These are phyloP conservation scores for Zaprionus obscuricornis DNA, from an alignment of 2,888 invertebrate species.

Conservation along the genomic window DNA sequence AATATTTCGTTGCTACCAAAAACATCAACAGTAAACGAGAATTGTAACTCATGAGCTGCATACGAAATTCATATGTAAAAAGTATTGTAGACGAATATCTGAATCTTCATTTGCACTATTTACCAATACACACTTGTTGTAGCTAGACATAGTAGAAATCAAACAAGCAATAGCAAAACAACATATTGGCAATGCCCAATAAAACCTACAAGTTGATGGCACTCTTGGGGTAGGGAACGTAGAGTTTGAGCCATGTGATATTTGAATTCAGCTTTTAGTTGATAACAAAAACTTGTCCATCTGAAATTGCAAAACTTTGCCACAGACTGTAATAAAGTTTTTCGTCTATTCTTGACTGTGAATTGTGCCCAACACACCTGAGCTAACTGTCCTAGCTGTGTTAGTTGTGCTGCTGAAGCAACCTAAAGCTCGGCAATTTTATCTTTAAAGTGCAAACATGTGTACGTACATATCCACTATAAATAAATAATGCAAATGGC, in stretches of 20 bases:
- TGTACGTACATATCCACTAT: too few species aligned
- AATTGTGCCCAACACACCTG: slow-evolving; percentile 17
- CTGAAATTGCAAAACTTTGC: slow-evolving; percentile 55
- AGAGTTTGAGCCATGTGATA: too few species aligned
- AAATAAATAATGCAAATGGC: slow-evolving; percentile 43
- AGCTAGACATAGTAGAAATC: too few species aligned
- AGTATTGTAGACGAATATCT: too few species aligned
- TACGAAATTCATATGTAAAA: too few species aligned
- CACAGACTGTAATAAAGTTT: slow-evolving; percentile 42
- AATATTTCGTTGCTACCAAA: slow-evolving; percentile 10
- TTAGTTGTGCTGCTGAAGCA: slow-evolving; percentile 19
- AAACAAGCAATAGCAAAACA: too few species aligned
- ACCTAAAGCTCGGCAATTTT: slow-evolving; percentile 19
- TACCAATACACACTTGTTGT: too few species aligned
- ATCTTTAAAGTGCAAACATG: slow-evolving; percentile 29
- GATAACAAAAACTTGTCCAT: slow-evolving; percentile 41
- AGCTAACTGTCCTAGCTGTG: too few species aligned
- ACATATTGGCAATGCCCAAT: too few species aligned
- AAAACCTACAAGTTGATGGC: slow-evolving; percentile 20
- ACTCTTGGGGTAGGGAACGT: too few species aligned
- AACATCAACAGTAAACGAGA: slow-evolving; percentile 7
- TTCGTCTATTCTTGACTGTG: not conserved
- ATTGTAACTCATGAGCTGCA: slow-evolving; percentile 25
- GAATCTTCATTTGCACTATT: too few species aligned
- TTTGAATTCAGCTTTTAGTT: slow-evolving; percentile 41